Evolutionary conservation across 2,888 invertebrate genomes (phyloP).

Genomic region (Synergus gifuensis): DNA sequence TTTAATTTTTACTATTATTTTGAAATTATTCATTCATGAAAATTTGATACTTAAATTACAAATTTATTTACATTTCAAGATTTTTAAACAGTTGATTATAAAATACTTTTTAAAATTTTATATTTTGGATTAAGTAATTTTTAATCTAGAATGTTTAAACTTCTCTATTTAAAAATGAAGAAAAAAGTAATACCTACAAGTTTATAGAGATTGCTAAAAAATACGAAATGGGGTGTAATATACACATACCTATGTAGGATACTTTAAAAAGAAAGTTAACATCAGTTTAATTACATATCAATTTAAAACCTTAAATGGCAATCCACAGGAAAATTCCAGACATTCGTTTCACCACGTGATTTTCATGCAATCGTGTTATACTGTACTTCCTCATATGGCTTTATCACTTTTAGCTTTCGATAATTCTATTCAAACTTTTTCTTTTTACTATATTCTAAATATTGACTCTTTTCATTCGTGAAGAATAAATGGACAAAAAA

Average conservation of each 20-base stretch:
- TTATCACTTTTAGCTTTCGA: neutral
- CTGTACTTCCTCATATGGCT: neutral
- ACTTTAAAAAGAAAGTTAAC: neutral
- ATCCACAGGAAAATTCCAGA: neutral
- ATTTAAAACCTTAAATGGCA: neutral
- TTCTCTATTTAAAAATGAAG: too few species aligned
- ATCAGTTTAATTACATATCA: neutral
- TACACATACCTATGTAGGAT: too few species aligned
- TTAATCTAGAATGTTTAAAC: too few species aligned
- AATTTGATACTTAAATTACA: neutral
- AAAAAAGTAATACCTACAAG: too few species aligned
- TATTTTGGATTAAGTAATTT: too few species aligned
- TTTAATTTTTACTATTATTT: neutral
- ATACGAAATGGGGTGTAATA: too few species aligned
- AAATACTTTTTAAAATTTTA: too few species aligned
- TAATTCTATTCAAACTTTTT: neutral
- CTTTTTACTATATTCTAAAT: neutral
- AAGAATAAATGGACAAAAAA: neutral
- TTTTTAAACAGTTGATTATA: too few species aligned
- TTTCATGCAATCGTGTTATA: neutral
- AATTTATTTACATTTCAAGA: neutral
- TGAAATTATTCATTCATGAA: neutral
- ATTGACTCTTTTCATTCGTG: neutral
- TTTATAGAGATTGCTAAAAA: too few species aligned
- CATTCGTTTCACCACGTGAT: slow-evolving; percentile 15